Conservation (phyloP, 1,140 invertebrate species). For the Drosophila ogumai region DNA sequence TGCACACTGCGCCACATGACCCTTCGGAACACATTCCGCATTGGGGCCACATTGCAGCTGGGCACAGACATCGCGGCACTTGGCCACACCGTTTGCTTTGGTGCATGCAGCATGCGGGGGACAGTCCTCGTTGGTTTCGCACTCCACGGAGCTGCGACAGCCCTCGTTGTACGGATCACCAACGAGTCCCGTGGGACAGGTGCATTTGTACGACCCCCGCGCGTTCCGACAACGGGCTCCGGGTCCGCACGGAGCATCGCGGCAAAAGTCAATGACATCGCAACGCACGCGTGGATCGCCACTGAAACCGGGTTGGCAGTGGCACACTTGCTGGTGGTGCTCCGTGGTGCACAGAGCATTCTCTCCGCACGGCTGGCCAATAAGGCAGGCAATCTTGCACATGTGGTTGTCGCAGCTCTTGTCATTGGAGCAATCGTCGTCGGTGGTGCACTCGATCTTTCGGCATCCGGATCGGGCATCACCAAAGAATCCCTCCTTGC, state of each 20-base stretch:
- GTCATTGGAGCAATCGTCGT: conserved; percentile 91
- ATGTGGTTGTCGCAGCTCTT: conserved; percentile 92
- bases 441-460: conserved; percentile 90
- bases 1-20: conserved; percentile 91
- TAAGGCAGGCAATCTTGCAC: conserved; percentile 93
- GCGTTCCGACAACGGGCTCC: conserved; percentile 93
- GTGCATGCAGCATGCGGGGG: conserved; percentile 91
- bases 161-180: conserved; percentile 93
- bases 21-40: conserved; percentile 91
- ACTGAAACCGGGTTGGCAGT: conserved; percentile 94
- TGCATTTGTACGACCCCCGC: conserved; percentile 92
- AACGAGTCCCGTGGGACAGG: conserved; percentile 91
- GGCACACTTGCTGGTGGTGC: conserved; percentile 90
- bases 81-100: conserved; percentile 88
- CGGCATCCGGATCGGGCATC: conserved; percentile 92
- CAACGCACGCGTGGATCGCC: conserved; percentile 91
- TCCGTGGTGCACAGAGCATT: conserved; percentile 94
- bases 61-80: conserved; percentile 93
- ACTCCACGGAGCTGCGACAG: conserved; percentile 91
- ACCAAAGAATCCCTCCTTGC: conserved; percentile 91
- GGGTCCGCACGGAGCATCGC: conserved; percentile 91
- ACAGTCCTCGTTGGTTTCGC: conserved; percentile 91
- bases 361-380: conserved; percentile 91
- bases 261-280: conserved; percentile 91
- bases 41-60: conserved; percentile 91